A percentile compares a stretch with the other conserved stretches of the same genome.
These are phyloP conservation scores for Atlantisia rogersi DNA, from an alignment of 2,113 vertebrate species.

Conservation along the genomic window DNA sequence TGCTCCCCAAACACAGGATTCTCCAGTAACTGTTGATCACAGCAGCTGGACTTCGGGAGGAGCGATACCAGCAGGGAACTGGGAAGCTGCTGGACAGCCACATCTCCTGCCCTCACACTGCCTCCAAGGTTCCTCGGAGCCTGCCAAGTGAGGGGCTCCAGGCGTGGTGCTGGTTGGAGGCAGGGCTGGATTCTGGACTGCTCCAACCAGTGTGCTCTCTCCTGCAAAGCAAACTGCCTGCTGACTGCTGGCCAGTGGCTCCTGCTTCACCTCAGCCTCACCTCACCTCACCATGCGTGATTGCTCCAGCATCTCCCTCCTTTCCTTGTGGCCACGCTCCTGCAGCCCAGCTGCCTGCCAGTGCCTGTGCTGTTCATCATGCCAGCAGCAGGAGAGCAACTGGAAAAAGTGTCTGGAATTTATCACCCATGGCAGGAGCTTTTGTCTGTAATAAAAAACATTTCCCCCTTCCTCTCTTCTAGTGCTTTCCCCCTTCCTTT, in stretches of 20 bases:
- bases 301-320: background rate
- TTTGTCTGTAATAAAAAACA: constrained; percentile 46
- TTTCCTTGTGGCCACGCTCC: background rate
- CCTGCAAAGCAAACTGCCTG: background rate
- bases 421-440: constrained; percentile 33
- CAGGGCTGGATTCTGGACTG: rapidly evolving
- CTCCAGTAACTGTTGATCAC: background rate
- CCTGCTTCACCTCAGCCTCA: background rate
- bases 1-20: background rate
- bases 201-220: background rate
- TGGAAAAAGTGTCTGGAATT: constrained; percentile 43
- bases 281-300: too few relatives aligned
- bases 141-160: background rate
- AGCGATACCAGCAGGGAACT: background rate
- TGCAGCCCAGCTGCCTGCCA: background rate
- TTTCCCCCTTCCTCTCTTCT: background rate
- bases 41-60: background rate
- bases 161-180: too few relatives aligned
- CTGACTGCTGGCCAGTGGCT: background rate
- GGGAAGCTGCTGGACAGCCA: background rate
- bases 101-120: background rate
- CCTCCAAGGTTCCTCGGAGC: background rate
- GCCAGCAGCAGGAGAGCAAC: background rate
- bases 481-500: background rate
- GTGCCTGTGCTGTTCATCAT: background rate